Base-by-base conservation (phyloP, 2,113 vertebrate species). In the Xenus cinereus region DNA sequence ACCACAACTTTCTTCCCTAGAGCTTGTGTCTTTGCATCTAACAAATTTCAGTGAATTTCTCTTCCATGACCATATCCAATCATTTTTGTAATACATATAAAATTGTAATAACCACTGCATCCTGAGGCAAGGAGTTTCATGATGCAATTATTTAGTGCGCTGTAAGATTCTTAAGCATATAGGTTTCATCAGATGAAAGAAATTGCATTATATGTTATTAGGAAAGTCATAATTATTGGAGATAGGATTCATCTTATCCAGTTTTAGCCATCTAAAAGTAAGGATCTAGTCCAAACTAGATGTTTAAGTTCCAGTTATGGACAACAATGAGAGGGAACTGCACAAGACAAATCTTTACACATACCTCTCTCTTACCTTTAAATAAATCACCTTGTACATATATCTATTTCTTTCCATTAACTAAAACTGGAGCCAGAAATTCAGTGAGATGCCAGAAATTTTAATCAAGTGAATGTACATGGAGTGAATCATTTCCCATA, bases 61-160 rank as follows among this genome's bases (percentile, higher is more conserved):
- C 92, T 93, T 93, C 84, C 69, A 95, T 90, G 74, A 87, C 60
- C 62, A 53, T 75, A 72, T 91, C 74, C 28, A 91, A 90, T 93
- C 26, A 79, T 87, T 95, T 93, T 51, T 93, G 69, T 87, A 94
- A 82, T 75, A 93, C 43, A 72, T 75, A 79, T 59, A 66, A 96
- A 92, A 86, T 78, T 91, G 28, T 69, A 93, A 67, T 93, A 94
- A 89, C n/a, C 0, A 0, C 45, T 63, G 35, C 87, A 90, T 85
- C 81, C 87, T 85, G 62, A 87, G 95, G 74, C 81, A 96, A 95
- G 20, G 33, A 76, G 35, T 84, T 91, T 85, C 78, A 76, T 53
- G 82, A 89, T 84, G 32, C 75, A 93, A 84, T 93, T 92, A 91
- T 75, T 84, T 77, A 84, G 22, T 56, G 30, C 39, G 57, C 57